A percentile compares a stretch with the other conserved stretches of the same genome.
Conservation (phyloP, 2,888 invertebrate species). For the Labia minor region DNA sequence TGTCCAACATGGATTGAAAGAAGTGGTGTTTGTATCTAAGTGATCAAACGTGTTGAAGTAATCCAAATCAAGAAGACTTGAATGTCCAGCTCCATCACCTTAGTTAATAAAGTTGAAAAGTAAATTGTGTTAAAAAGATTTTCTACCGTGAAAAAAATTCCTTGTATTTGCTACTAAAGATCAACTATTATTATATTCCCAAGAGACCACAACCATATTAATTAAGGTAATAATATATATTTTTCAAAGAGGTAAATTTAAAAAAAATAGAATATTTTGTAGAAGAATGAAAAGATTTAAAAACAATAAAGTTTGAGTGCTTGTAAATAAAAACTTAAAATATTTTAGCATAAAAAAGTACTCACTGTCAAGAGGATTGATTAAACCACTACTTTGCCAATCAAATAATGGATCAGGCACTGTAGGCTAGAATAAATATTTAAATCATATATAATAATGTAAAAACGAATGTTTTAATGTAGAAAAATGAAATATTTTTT, state of each 20-base stretch:
- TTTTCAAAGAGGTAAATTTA: neutral
- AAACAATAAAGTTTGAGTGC: too few relatives aligned
- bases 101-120: neutral
- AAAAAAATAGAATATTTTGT: too few relatives aligned
- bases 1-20: constrained; percentile 19
- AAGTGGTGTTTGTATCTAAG: constrained; percentile 23
- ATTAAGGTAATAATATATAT: neutral
- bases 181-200: neutral
- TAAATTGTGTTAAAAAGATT: neutral
- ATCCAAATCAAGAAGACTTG: constrained; percentile 25
- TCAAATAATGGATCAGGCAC: constrained; percentile 59
- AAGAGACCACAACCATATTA: neutral
- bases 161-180: neutral
- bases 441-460: neutral
- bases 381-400: constrained; percentile 60
- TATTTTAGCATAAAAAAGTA: too few relatives aligned
- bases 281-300: too few relatives aligned
- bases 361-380: constrained; percentile 60
- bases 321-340: too few relatives aligned
- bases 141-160: neutral
- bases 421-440: constrained; percentile 31
- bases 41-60: constrained; percentile 26
- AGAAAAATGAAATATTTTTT: too few relatives aligned
- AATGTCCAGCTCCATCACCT: constrained; percentile 22
- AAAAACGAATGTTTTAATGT: neutral